Conservation (phyloP, 2,888 invertebrate genomes). For the Noctua pronuba region DNA sequence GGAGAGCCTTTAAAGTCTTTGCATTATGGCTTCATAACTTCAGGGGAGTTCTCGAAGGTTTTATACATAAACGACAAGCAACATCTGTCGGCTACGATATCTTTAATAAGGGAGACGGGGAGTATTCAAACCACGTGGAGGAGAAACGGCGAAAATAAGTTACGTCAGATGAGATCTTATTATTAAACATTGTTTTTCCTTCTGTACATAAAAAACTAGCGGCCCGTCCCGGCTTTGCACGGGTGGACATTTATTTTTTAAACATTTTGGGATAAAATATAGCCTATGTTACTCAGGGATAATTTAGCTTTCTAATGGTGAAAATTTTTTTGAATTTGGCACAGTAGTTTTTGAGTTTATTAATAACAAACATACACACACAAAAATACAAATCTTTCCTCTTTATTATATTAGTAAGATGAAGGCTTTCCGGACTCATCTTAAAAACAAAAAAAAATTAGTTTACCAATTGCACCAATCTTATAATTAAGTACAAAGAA, state of each 20-base stretch:
- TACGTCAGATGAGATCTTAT: slow-evolving; percentile 54
- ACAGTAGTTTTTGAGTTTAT: no score
- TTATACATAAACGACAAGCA: slow-evolving; percentile 69
- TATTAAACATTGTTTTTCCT: slow-evolving; percentile 57
- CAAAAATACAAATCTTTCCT: no score
- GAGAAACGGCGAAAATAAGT: slow-evolving; percentile 59
- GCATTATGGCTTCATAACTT: slow-evolving; percentile 67
- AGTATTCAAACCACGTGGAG: slow-evolving; percentile 54
- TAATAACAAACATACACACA: no score
- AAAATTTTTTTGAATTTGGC: no score
- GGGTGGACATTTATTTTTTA: no score
- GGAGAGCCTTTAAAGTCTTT: slow-evolving; percentile 63
- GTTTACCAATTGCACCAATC: no score
- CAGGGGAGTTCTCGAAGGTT: slow-evolving; percentile 62
- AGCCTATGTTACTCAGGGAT: no score
- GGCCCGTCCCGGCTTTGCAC: no score
- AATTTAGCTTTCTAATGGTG: no score
- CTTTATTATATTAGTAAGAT: no score
- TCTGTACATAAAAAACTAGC: slow-evolving; percentile 36
- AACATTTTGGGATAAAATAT: no score
- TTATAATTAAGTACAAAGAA: neutral
- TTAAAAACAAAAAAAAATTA: neutral
- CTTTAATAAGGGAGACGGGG: slow-evolving; percentile 61
- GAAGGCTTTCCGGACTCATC: neutral
- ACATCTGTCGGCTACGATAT: slow-evolving; percentile 72